Percentiles rank a stretch among this genome's conserved stretches.
Conservation (phyloP, 2,113 vertebrate genomes). For the Gambusia holbrooki region DNA sequence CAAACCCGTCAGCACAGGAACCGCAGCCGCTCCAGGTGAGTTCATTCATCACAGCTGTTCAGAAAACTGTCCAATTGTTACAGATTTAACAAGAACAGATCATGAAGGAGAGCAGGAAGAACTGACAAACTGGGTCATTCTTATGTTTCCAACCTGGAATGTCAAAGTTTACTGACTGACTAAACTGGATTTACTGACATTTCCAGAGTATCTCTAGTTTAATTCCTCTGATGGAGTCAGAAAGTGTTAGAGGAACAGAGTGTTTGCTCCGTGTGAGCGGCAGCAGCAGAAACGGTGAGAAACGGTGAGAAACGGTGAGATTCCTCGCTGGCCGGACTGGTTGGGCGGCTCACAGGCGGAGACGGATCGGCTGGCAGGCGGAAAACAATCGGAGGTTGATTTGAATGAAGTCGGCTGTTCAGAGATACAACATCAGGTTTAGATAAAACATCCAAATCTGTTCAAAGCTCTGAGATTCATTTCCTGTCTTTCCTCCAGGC, state of each 20-base stretch:
- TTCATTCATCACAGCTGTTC: slow-evolving; percentile 4
- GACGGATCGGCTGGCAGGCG: background rate
- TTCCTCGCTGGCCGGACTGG: slow-evolving; percentile 60
- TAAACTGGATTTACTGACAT: background rate
- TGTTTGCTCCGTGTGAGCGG: slow-evolving; percentile 1
- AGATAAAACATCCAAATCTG: background rate
- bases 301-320: too few relatives aligned
- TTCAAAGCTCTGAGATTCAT: too few relatives aligned
- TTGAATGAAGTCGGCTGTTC: background rate
- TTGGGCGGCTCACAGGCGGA: slow-evolving; percentile 28
- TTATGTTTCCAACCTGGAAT: background rate
- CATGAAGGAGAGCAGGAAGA: too few relatives aligned
- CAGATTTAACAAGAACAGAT: background rate
- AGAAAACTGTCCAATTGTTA: background rate
- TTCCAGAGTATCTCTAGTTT: background rate
- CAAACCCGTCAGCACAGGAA: slow-evolving; percentile 18
- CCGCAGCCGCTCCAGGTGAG: slow-evolving; percentile 43
- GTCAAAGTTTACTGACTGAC: background rate
- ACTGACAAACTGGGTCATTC: background rate
- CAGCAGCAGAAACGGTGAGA: too few relatives aligned
- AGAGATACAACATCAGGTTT: background rate
- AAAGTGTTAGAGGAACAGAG: slow-evolving; percentile 2
- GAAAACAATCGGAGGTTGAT: slow-evolving; percentile 4
- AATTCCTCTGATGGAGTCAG: background rate
- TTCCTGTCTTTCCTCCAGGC: background rate